Evolutionary conservation across 2,113 vertebrate genomes (phyloP).

Genomic region (Elephantulus edwardii): DNA sequence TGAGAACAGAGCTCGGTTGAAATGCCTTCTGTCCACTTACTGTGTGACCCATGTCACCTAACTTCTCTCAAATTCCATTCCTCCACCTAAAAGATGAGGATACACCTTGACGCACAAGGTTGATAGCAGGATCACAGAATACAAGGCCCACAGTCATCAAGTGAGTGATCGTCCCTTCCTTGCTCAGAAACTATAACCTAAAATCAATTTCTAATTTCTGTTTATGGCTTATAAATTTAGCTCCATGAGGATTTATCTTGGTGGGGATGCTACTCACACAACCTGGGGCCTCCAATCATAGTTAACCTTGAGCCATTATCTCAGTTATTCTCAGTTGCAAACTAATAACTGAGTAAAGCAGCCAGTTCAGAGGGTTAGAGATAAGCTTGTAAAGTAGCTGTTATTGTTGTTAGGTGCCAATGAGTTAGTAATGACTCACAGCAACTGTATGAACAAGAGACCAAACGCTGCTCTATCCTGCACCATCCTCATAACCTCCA

Average conservation of each 20-base stretch:
- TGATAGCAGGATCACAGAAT: neutral
- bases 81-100: constrained; percentile 9
- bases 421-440: no score
- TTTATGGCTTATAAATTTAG: constrained; percentile 7
- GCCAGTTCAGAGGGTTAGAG: neutral
- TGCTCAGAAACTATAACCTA: constrained; percentile 4
- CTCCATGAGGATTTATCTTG: neutral
- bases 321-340: neutral
- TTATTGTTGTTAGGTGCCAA: no score
- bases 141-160: neutral
- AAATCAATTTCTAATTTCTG: constrained; percentile 32
- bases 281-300: neutral
- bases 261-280: neutral
- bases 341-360: neutral
- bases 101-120: neutral
- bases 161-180: neutral
- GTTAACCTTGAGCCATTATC: neutral
- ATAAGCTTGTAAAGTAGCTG: neutral
- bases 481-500: no score
- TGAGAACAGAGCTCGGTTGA: neutral
- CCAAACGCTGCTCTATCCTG: no score
- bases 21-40: neutral
- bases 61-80: constrained; percentile 4
- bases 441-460: no score
- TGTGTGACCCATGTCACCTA: neutral